A percentile compares a stretch with the other conserved stretches of the same genome.
Conservation (phyloP, 2,888 invertebrate genomes). For the Caenorhabditis virilis region DNA sequence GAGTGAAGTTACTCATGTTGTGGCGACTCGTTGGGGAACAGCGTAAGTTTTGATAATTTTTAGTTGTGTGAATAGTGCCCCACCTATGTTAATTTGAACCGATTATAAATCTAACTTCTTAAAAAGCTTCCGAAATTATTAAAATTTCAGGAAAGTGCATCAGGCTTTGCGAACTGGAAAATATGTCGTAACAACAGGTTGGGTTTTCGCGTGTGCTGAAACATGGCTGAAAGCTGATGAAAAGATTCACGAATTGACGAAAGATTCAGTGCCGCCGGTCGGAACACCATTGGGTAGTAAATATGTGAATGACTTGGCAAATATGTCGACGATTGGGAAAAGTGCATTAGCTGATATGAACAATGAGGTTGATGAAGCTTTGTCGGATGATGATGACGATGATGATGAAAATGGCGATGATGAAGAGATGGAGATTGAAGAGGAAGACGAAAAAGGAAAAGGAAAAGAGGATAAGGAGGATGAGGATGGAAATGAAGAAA, state of each 20-base stretch:
- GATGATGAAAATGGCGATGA: constrained; percentile 34
- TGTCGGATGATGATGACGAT: constrained; percentile 54
- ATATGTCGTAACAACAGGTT: constrained; percentile 55
- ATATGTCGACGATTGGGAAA: constrained; percentile 45
- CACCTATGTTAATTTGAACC: no score
- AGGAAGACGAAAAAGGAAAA: constrained; percentile 15
- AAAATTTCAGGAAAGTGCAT: constrained; percentile 57
- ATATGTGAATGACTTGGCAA: constrained; percentile 36
- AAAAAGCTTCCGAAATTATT: neutral
- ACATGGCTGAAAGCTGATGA: constrained; percentile 58
- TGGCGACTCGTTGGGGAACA: constrained; percentile 73
- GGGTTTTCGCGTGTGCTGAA: constrained; percentile 60
- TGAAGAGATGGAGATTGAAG: constrained; percentile 33
- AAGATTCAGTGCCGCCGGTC: constrained; percentile 31
- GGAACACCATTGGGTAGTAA: constrained; percentile 31
- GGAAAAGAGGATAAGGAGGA: constrained; percentile 10
- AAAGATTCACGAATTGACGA: constrained; percentile 41
- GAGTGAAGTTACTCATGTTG: constrained; percentile 82
- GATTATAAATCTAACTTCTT: no score
- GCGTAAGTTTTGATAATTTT: constrained; percentile 41
- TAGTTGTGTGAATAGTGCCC: no score
- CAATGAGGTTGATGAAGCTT: constrained; percentile 51
- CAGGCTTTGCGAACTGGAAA: constrained; percentile 48
- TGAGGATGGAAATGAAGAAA: constrained; percentile 3
- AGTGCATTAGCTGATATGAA: constrained; percentile 49